Evolutionary conservation across 2,888 invertebrate genomes (phyloP), one percentile per base, ranked within the genome.

Genomic region (Hololepta plana): DNA sequence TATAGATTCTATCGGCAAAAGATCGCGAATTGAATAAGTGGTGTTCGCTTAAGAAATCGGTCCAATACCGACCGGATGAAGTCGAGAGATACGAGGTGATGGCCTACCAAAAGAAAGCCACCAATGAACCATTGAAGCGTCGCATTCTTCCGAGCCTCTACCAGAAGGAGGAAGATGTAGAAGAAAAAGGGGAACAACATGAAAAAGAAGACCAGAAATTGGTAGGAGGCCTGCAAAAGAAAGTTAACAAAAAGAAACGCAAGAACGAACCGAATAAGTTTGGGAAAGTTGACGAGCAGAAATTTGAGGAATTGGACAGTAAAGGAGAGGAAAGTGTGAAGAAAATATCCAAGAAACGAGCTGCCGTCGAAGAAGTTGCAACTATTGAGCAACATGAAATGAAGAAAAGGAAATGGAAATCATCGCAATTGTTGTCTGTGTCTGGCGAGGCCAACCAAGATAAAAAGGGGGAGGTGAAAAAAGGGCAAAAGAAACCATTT

Each of bases 11-110:
- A 29, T 55, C 70, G 39, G 88, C 91, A 1, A 80, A 87, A 45
- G 96, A 96, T 50, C 76, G 71, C 38, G 95, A 96, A 53, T 58
- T 98, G 5, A 96, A 98, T 43, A 72, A 73, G 41, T 98, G 96
- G 98, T 88, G 80, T 38, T 85, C 91, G 0, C 54, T 95, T 3
- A 91, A 87, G 55, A 87, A 77, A 55, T 65, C 85, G 1, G 64
- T 76, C n/a, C 75, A 76, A 44, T 68, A 75, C 41, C 64, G 79
- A 15, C 69, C 81, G 0, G 73, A 76, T 4, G 60, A 75, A 28
- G 70, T 74, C 8, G 95, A 96, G 55, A 62, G 63, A 34, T 72
- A 72, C 29, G 93, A 95, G 33, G 66, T 75, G 7, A 67, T 69
- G 32, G 67, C 72, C 0, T 96, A 75, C 54, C 53, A 63, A 35